Conservation (phyloP, 2,113 vertebrate species). For the Corvus hawaiiensis region DNA sequence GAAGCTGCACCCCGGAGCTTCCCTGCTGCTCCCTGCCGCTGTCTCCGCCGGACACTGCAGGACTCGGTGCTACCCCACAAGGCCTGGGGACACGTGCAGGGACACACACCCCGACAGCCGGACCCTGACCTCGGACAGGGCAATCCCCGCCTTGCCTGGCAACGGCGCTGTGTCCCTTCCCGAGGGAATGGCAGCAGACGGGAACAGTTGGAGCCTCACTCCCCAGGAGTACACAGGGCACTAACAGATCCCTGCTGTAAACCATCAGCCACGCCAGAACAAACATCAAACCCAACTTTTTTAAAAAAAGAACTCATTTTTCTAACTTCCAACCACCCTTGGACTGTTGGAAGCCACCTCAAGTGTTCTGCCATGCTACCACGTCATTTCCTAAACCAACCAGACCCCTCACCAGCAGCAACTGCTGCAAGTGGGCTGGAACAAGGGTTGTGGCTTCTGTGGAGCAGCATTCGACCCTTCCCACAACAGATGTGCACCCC, state of each 20-base stretch:
- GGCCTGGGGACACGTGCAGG: rapidly evolving
- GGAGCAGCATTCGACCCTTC: not conserved
- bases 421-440: not conserved
- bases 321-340: conserved; percentile 13
- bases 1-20: not conserved
- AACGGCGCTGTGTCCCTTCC: rapidly evolving
- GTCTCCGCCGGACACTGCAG: not conserved
- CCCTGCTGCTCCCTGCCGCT: not conserved
- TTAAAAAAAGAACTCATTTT: not conserved
- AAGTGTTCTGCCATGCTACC: not conserved
- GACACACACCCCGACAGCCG: not conserved
- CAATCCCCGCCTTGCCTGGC: too few species aligned
- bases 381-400: conserved; percentile 41
- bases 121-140: rapidly evolving
- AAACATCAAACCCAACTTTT: not conserved
- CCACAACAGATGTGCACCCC: not conserved
- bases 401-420: not conserved
- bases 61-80: rapidly evolving
- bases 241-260: not conserved
- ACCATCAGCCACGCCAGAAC: not conserved
- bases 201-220: rapidly evolving
- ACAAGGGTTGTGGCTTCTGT: not conserved
- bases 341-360: not conserved
- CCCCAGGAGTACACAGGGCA: not conserved
- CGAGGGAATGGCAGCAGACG: not conserved